phyloP scores from a whole-genome alignment of 2,888 invertebrate species.

The Ochropacha duplaris region DNA sequence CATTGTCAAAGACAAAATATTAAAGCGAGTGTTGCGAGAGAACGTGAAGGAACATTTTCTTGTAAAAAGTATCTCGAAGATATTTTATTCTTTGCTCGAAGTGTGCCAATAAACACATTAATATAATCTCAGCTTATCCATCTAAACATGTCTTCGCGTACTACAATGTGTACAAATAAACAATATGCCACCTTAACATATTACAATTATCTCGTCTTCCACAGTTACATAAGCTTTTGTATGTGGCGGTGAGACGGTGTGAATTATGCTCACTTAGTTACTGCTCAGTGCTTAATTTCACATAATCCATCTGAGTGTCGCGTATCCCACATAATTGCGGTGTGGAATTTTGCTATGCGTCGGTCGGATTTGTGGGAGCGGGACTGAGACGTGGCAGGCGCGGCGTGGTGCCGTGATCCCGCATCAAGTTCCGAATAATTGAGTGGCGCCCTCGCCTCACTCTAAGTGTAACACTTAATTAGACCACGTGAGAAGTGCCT shows the following conservation, averaged over 20 bases:
- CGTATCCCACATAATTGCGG: slow-evolving; percentile 70
- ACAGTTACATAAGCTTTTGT: slow-evolving; percentile 18
- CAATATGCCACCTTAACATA: background rate
- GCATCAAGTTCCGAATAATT: slow-evolving; percentile 78
- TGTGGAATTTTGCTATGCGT: slow-evolving; percentile 64
- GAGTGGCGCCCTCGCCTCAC: slow-evolving; percentile 60
- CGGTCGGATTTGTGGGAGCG: slow-evolving; percentile 54
- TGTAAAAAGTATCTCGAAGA: background rate
- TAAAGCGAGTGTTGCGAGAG: background rate
- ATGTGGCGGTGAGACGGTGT: slow-evolving; percentile 43
- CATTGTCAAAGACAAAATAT: background rate
- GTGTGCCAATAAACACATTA: background rate
- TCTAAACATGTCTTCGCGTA: background rate
- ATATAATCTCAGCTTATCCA: background rate
- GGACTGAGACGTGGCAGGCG: slow-evolving; percentile 12
- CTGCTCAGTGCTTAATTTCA: slow-evolving; percentile 69
- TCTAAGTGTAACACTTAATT: slow-evolving; percentile 74
- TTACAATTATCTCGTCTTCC: slow-evolving; percentile 1
- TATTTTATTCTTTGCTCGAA: background rate
- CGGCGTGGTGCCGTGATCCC: slow-evolving; percentile 54
- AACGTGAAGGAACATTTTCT: background rate
- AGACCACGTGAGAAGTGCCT: slow-evolving; percentile 72
- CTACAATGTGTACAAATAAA: background rate
- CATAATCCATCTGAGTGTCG: slow-evolving; percentile 75
- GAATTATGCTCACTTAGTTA: slow-evolving; percentile 70